A percentile compares a stretch with the other conserved stretches of the same genome.
These are phyloP conservation scores for Lasiurus borealis DNA, from an alignment of 2,113 vertebrate genomes.

Conservation along the genomic window DNA sequence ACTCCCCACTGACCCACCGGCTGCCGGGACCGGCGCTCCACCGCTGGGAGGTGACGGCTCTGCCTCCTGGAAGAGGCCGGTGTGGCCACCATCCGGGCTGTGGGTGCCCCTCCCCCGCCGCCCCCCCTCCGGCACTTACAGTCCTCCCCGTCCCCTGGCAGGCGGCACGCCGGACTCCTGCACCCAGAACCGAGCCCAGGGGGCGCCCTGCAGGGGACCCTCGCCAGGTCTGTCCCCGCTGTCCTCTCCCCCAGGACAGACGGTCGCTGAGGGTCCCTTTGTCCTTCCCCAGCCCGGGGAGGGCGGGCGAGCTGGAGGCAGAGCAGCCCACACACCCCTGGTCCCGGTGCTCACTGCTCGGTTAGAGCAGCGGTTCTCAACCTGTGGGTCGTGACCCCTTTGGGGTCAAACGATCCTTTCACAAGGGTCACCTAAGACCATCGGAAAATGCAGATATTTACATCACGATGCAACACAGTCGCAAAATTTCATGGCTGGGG, in stretches of 20 bases:
- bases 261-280: rapidly evolving
- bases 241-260: neutral
- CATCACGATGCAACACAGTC: too few relatives aligned
- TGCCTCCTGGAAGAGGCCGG: slow-evolving; percentile 80
- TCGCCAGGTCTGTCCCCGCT: rapidly evolving
- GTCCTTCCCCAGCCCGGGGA: neutral
- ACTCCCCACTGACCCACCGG: slow-evolving; percentile 76
- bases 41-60: slow-evolving; percentile 70
- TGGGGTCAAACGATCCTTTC: too few relatives aligned
- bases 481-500: too few relatives aligned
- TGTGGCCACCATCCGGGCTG: slow-evolving; percentile 71
- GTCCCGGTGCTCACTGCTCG: neutral
- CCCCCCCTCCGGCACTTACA: neutral
- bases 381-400: too few relatives aligned
- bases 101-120: slow-evolving; percentile 44
- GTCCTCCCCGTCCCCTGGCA: neutral
- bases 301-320: too few relatives aligned
- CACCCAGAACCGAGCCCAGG: neutral
- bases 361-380: too few relatives aligned
- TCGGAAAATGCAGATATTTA: too few relatives aligned
- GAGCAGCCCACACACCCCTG: neutral
- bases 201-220: rapidly evolving
- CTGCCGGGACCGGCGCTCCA: slow-evolving; percentile 76
- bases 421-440: too few relatives aligned
- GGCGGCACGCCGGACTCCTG: neutral